Conservation (phyloP, 2,113 vertebrate genomes). For the Talpa occidentalis region DNA sequence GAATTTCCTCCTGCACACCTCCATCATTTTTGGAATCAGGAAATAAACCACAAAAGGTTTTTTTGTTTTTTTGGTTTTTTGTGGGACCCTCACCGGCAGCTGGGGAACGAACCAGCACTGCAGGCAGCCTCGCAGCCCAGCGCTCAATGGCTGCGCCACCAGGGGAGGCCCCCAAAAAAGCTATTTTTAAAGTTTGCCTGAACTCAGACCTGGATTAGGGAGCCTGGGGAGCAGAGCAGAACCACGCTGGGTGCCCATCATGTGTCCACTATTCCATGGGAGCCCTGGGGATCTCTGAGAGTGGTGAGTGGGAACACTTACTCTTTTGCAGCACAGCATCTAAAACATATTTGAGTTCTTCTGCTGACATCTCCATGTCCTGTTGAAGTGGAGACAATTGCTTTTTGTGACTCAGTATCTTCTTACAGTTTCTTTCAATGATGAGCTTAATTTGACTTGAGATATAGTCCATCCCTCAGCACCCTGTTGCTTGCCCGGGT, state of each 20-base stretch:
- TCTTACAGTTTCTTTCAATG: neutral
- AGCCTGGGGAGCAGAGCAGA: neutral
- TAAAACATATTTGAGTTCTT: conserved; percentile 91
- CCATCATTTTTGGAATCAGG: neutral
- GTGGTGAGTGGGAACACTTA: conserved; percentile 80
- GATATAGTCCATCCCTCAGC: too few relatives aligned
- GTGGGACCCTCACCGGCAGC: too few relatives aligned
- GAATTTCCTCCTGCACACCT: neutral
- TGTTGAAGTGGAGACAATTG: conserved; percentile 62
- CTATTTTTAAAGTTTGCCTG: neutral
- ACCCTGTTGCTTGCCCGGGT: too few relatives aligned
- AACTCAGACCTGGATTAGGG: neutral
- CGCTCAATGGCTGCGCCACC: too few relatives aligned
- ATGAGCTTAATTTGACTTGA: neutral
- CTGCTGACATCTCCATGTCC: conserved; percentile 92
- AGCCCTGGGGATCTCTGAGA: accelerated
- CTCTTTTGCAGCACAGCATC: conserved; percentile 91
- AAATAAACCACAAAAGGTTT: neutral
- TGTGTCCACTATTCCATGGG: accelerated
- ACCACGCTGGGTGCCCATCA: accelerated
- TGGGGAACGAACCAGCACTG: too few relatives aligned
- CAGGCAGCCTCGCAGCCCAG: too few relatives aligned
- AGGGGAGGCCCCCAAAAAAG: too few relatives aligned
- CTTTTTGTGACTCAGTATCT: accelerated
- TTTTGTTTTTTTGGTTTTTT: too few relatives aligned